Base-by-base conservation (phyloP, 2,113 vertebrate species). In the Climacteris rufus region DNA sequence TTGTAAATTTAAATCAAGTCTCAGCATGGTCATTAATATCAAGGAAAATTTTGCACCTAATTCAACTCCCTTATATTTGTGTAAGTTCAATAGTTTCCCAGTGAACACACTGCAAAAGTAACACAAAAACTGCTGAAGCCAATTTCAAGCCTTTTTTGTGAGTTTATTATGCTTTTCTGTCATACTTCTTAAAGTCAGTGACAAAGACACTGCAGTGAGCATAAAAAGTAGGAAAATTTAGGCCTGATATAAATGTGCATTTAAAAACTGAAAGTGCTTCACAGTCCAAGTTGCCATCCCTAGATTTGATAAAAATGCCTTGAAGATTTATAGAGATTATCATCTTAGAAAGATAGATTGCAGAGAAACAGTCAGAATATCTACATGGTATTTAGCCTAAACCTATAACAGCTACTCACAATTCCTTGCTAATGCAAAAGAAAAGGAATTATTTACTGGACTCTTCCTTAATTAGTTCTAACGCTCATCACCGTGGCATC, bases 1-100 rank as follows among this genome's bases (percentile, higher is more conserved):
- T 93, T 47, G 70, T n/a, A 77, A 83, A 84, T 88, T 88, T 91
- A 90, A 93, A 69, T 35, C 83, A 84, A 92, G 44, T 54, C 63
- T 97, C 91, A 72, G 50, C 37, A 24, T 82, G 30, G 63, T 95
- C 5, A 39, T 91, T 78, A 60, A 47, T 63, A 53, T 6, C 11
- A 74, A 25, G 52, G 72, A 82, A 33, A 31, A 9, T 3, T 23
- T 15, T 80, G 21, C 7, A 40, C 10, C 28, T 66, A 45, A 28
- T 45, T 31, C 35, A 69, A 37, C 8, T 50, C 17, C 30, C 12
- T 35, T 71, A 44, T 44, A 65, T 40, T 83, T 83, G 25, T 63
- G 5, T 0, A 4, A 83, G 39, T 57, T 53, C 86, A 75, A 13
- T 47, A n/a, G 3, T 60, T 87, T 88, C 64, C 20, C 71, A 87